Evolutionary conservation across 2,113 vertebrate genomes (phyloP).

Genomic region (Notothenia coriiceps): DNA sequence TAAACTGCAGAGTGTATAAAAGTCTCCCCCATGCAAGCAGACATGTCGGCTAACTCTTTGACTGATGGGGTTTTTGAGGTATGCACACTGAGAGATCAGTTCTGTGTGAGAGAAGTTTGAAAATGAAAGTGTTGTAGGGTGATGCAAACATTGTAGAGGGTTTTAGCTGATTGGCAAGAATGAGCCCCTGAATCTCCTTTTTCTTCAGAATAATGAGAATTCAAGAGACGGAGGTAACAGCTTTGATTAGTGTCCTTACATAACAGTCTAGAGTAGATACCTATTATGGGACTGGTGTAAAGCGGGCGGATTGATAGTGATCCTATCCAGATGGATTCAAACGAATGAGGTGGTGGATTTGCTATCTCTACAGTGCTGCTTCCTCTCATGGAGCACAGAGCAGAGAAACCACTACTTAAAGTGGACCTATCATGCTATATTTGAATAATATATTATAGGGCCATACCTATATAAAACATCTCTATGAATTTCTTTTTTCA

Average conservation of each 20-base stretch:
- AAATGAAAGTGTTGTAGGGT: slow-evolving; percentile 1
- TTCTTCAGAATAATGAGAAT: slow-evolving; percentile 26
- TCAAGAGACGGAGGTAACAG: slow-evolving; percentile 12
- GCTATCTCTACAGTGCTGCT: slow-evolving; percentile 10
- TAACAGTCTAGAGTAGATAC: slow-evolving; percentile 29
- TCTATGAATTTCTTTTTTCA: no score
- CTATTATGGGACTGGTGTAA: slow-evolving; percentile 42
- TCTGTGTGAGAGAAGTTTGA: neutral
- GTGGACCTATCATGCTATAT: no score
- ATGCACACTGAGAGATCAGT: neutral
- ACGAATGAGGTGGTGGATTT: slow-evolving; percentile 41
- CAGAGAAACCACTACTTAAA: slow-evolving; percentile 4
- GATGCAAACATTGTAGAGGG: slow-evolving; percentile 6
- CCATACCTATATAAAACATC: no score
- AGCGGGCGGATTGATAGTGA: slow-evolving; percentile 44
- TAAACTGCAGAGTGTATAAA: neutral
- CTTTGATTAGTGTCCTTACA: slow-evolving; percentile 34
- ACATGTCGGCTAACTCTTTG: slow-evolving; percentile 8
- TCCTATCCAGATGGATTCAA: slow-evolving; percentile 55
- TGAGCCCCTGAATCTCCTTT: neutral
- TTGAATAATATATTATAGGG: no score
- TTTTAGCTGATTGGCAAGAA: slow-evolving; percentile 34
- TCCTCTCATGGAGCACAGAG: neutral
- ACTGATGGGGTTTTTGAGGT: slow-evolving; percentile 9
- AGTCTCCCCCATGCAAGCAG: slow-evolving; percentile 4